Base-by-base conservation (phyloP, 2,888 invertebrate genomes). In the Diarsia brunnea region DNA sequence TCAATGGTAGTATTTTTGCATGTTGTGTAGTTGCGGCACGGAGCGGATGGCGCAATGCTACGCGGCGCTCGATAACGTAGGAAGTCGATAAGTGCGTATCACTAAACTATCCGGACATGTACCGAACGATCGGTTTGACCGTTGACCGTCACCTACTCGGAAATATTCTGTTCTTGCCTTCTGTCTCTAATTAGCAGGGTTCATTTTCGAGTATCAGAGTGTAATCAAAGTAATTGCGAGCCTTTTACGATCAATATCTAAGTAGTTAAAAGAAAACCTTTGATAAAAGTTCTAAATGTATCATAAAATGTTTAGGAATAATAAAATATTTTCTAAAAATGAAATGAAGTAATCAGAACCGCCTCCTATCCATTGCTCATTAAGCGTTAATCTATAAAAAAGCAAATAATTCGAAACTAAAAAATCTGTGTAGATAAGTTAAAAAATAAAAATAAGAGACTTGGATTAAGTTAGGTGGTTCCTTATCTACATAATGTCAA, bases 51-150 rank as follows among this genome's bases (percentile, higher is more conserved):
- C 90, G 84, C 83, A 85, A 78, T 87, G 90, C 79, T 69, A 85
- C 89, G 84, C 86, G 81, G 68, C 73, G 84, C 53, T 81, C 85
- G 87, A 91, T 95, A 95, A 94, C 92, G 88, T 92, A 94, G 95
- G 95, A 95, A 93, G 93, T 89, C 88, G 95, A 95, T 95, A 95
- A 91, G 84, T 84, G 82, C 84, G 86, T 91, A 92, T 93, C 91
- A 80, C 74, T 79, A 81, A 79, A 77, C 78, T 87, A 88, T 86
- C 90, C 79, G 77, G 70, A 81, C 87, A 82, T 90, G 89, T 90
- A 89, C 81, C 78, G 71, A 85, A 73, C 78, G 69, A 78, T 69
- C 88, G 74, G 84, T 82, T 74, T 87, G 86, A 87, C 84, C 83
- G 83, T 78, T 82, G 85, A 84, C 84, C 89, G 73, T 84, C 83